These are phyloP conservation scores for Drosophila saltans DNA, from an alignment of 1,140 invertebrate species.

Conservation along the genomic window DNA sequence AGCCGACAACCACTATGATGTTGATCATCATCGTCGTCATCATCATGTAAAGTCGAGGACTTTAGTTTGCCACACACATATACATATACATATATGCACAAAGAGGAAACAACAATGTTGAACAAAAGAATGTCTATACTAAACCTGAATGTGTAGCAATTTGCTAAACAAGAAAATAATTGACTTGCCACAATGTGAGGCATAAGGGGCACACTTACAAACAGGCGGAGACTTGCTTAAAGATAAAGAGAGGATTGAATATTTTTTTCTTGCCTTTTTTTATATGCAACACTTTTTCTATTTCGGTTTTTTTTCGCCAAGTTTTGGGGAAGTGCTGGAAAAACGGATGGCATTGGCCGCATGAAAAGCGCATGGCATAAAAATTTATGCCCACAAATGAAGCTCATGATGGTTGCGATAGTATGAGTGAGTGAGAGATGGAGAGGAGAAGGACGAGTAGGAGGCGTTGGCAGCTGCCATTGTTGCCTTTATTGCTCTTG, in stretches of 20 bases:
- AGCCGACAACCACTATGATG: conserved; percentile 26
- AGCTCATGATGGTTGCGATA: conserved; percentile 43
- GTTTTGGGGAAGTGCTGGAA: conserved; percentile 51
- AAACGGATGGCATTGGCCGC: conserved; percentile 54
- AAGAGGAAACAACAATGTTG: conserved; percentile 32
- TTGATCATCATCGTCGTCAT: conserved; percentile 29
- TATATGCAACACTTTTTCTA: conserved; percentile 65
- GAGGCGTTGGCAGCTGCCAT: conserved; percentile 23
- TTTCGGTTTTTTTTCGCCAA: conserved; percentile 12
- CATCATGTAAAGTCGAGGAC: conserved; percentile 25
- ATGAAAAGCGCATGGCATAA: conserved; percentile 70
- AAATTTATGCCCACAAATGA: conserved; percentile 68
- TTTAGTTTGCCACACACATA: conserved; percentile 27
- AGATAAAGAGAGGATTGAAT: conserved; percentile 55
- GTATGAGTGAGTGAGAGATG: conserved; percentile 2
- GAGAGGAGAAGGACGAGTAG: not conserved
- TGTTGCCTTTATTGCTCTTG: conserved; percentile 55
- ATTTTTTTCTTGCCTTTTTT: conserved; percentile 54
- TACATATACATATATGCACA: conserved; percentile 3
- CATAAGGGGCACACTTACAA: conserved; percentile 12
- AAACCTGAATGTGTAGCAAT: conserved; percentile 76
- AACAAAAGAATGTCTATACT: conserved; percentile 52
- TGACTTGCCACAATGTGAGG: conserved; percentile 65
- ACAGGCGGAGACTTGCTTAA: conserved; percentile 4
- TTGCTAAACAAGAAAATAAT: conserved; percentile 79